Evolutionary conservation across 2,113 vertebrate species (phyloP), one percentile per base, ranked within the genome.

Genomic region (Hippolais icterina): DNA sequence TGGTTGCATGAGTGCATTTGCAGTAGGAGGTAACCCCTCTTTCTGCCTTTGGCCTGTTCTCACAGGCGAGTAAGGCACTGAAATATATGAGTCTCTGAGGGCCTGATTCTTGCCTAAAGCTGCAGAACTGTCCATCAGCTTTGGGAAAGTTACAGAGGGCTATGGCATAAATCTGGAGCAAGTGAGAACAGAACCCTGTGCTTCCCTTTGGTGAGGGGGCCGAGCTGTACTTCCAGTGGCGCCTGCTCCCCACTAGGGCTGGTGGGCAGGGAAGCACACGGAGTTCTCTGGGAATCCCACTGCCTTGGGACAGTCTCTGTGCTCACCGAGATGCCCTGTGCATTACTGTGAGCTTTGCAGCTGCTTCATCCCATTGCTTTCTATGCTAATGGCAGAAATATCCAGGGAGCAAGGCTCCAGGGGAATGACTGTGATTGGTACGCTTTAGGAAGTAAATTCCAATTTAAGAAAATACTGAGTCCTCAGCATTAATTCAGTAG

Each of bases 11-110:
- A 95, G 79, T 54, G 47, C 90, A 83, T 82, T 75, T 90, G 90
- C 87, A 79, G 87, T 75, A 83, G 80, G 87, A 93, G 90, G 90
- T 90, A 90, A 23, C 80, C 88, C 80, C 56, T 89, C 64, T 91
- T 83, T 88, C 88, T 95, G 88, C 93, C 83, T 90, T 83, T 39
- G 87, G 94, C 88, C 88, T 83, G 60, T 86, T 96, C 92, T 94
- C 79, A 66, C 52, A 19, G 54, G 85, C 20, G 0, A 74, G 68
- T 22, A 46, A 79, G 59, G 64, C 72, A 42, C 60, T 3, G 3
- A 86, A 93, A 87, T 85, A 69, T 6, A 77, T 1, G 64, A 85
- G 92, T 87, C 90, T 92, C 93, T 0, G 2, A 91, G 71, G 90
- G 85, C 29, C 78, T 41, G 90, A 83, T 78, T 87, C 92, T 76